Conservation (phyloP, 2,797 vertebrate species). For the Notamacropus eugenii region DNA sequence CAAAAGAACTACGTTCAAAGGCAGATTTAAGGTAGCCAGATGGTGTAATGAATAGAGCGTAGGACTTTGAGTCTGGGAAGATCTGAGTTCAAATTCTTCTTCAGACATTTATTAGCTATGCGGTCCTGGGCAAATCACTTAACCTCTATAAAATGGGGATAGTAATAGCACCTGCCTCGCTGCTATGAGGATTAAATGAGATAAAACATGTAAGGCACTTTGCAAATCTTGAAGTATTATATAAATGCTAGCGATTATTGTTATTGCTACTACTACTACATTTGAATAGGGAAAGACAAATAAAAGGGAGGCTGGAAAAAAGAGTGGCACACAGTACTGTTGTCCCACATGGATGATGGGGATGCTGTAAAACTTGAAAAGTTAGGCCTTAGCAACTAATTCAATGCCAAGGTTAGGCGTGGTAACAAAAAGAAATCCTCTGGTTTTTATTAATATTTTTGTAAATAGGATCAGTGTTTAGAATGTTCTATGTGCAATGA, state of each 20-base stretch:
- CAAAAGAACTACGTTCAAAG: not conserved
- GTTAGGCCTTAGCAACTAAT: not conserved
- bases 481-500: not conserved
- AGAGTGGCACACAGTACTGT: not conserved
- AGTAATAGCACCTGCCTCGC: not conserved
- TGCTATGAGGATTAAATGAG: not conserved
- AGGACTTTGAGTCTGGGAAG: not conserved
- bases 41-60: not conserved
- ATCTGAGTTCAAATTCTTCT: not conserved
- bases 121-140: not conserved
- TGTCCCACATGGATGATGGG: not conserved
- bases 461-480: slow-evolving; percentile 31
- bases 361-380: not conserved
- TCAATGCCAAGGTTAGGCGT: not conserved
- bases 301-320: not conserved
- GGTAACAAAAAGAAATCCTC: not conserved
- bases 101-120: not conserved
- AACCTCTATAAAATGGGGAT: not conserved
- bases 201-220: not conserved
- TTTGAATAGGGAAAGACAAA: not conserved
- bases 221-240: not conserved
- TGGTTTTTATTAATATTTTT: slow-evolving; percentile 7
- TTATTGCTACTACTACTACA: not conserved
- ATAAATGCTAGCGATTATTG: not conserved
- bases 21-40: not conserved